A percentile compares a stretch with the other conserved stretches of the same genome.
Conservation (phyloP, 2,888 invertebrate genomes). For the Pegoplata infirma region DNA sequence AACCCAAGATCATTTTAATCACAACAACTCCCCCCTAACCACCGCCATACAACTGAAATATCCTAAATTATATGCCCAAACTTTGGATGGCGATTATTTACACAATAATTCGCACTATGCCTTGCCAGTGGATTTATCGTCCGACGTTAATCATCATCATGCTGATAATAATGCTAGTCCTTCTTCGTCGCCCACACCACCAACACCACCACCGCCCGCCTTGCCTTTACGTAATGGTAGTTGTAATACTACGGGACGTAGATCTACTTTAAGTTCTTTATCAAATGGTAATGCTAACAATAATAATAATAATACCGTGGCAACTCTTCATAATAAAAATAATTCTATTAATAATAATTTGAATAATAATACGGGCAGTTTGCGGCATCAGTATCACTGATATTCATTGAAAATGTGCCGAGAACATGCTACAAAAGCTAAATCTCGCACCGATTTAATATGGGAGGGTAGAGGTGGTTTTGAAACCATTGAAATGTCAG, state of each 20-base stretch:
- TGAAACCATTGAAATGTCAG: conserved; percentile 71
- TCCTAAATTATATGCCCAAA: conserved; percentile 57
- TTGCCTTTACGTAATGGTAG: conserved; percentile 75
- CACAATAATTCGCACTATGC: conserved; percentile 77
- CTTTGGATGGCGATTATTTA: conserved; percentile 70
- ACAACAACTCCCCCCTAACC: conserved; percentile 67
- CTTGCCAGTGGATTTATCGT: conserved; percentile 71
- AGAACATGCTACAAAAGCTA: conserved; percentile 60
- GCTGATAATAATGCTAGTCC: conserved; percentile 66
- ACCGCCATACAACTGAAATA: conserved; percentile 52
- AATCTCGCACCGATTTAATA: conserved; percentile 58
- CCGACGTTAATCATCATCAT: background rate
- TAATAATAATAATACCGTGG: conserved; percentile 46
- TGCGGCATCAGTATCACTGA: conserved; percentile 75
- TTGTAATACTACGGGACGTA: conserved; percentile 73
- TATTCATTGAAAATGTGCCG: conserved; percentile 71
- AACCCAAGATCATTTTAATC: conserved; percentile 76
- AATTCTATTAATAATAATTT: conserved; percentile 56
- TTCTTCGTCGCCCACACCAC: conserved; percentile 74
- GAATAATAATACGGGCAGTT: conserved; percentile 72
- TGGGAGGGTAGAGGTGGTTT: conserved; percentile 48
- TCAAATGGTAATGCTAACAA: conserved; percentile 56
- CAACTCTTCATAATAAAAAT: conserved; percentile 41
- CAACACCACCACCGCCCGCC: conserved; percentile 74
- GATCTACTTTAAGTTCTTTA: conserved; percentile 70